phyloP scores from a whole-genome alignment of 1,140 invertebrate species.

The Drosophila pectinifera region DNA sequence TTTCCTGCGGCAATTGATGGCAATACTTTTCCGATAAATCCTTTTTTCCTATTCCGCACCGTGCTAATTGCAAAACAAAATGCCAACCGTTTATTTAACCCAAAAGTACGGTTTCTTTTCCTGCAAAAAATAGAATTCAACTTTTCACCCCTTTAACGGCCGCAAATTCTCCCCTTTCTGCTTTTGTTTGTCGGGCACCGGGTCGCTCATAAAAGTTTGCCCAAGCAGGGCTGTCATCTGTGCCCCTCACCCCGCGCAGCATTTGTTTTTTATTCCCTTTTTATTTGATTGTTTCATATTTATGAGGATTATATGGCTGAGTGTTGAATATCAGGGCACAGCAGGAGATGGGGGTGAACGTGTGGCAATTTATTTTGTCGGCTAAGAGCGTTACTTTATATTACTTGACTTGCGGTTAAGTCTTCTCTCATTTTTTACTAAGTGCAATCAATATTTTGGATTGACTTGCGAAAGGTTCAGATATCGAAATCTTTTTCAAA shows the following conservation, averaged over 20 bases:
- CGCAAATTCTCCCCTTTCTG: constrained; percentile 48
- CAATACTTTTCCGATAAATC: constrained; percentile 23
- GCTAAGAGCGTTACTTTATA: constrained; percentile 49
- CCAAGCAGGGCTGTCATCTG: constrained; percentile 35
- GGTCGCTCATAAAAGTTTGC: constrained; percentile 50
- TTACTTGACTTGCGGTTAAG: constrained; percentile 44
- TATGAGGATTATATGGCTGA: constrained; percentile 76
- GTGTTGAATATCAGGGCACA: constrained; percentile 46
- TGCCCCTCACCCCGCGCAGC: constrained; percentile 14
- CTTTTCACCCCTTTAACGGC: constrained; percentile 64
- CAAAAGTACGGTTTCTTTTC: constrained; percentile 50
- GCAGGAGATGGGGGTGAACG: constrained; percentile 41
- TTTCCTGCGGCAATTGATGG: constrained; percentile 50
- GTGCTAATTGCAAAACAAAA: constrained; percentile 68
- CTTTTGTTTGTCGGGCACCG: constrained; percentile 43
- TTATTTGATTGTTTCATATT: constrained; percentile 83
- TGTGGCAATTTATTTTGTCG: constrained; percentile 70
- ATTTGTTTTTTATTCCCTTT: constrained; percentile 57
- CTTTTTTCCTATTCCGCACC: constrained; percentile 14
- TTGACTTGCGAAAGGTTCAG: neutral
- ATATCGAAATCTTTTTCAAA: neutral
- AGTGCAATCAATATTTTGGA: neutral
- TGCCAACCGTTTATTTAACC: constrained; percentile 60
- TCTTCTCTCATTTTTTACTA: neutral
- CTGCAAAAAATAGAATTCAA: constrained; percentile 30